Evolutionary conservation across 1,140 invertebrate genomes (phyloP).

Genomic region (Aphelinus atriplicis): DNA sequence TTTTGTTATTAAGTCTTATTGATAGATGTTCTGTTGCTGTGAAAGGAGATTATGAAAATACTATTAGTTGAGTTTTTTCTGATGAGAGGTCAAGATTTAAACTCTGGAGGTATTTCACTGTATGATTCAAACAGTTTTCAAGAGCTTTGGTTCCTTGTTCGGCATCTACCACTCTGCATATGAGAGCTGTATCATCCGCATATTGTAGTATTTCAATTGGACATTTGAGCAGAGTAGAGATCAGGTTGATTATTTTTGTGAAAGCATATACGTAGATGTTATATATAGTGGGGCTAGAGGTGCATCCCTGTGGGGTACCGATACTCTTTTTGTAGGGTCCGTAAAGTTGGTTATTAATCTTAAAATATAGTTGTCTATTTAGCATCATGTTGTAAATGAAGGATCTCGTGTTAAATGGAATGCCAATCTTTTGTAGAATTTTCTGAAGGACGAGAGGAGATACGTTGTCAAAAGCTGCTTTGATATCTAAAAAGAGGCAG

Average conservation of each 20-base stretch:
- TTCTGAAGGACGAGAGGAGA: constrained; percentile 8
- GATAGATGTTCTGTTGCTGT: not conserved
- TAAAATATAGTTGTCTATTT: constrained; percentile 27
- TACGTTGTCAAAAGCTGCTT: constrained; percentile 29
- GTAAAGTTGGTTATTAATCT: not conserved
- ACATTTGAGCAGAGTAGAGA: no score
- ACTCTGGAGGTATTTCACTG: constrained; percentile 1
- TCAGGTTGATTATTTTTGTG: not conserved
- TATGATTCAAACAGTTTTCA: not conserved
- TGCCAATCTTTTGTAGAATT: not conserved
- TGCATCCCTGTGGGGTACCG: constrained; percentile 31
- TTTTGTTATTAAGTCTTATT: constrained; percentile 10
- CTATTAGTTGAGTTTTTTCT: constrained; percentile 15
- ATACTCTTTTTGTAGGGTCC: not conserved
- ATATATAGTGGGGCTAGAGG: constrained; percentile 34
- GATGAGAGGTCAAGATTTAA: constrained; percentile 19
- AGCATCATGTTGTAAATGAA: constrained; percentile 33
- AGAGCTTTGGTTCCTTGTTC: not conserved
- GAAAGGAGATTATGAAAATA: not conserved
- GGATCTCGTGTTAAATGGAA: constrained; percentile 10
- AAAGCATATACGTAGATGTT: constrained; percentile 32
- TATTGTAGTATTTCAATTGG: constrained; percentile 10
- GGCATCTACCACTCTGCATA: not conserved
- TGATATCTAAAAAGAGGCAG: constrained; percentile 29
- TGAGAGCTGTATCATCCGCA: constrained; percentile 38